A percentile compares a stretch with the other conserved stretches of the same genome.
phyloP scores from a whole-genome alignment of 2,113 vertebrate genomes.

The Muntiacus reevesi region DNA sequence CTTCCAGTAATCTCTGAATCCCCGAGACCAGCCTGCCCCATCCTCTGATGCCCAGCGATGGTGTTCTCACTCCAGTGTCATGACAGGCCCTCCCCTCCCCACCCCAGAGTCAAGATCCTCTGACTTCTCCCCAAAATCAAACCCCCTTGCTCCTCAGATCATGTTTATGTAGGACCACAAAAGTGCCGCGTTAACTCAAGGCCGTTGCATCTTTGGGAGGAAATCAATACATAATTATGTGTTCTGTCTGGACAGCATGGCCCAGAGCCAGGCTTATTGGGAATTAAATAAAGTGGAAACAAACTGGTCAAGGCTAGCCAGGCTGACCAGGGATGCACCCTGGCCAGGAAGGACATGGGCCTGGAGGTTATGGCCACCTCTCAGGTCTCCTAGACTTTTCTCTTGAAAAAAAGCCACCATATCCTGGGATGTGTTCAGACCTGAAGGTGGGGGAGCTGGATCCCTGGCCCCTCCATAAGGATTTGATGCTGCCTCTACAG shows the following conservation, averaged over 20 bases:
- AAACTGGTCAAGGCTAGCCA: background rate
- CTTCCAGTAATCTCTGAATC: background rate
- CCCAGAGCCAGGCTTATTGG: slow-evolving; percentile 21
- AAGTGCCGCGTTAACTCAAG: background rate
- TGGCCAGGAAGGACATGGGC: background rate
- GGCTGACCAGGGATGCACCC: rapidly evolving
- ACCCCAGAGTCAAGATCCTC: background rate
- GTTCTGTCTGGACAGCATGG: background rate
- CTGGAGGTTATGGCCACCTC: too few species aligned
- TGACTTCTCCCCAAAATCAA: background rate
- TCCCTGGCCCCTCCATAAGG: background rate
- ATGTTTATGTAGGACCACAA: slow-evolving; percentile 45
- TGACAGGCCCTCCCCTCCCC: background rate
- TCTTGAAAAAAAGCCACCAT: background rate
- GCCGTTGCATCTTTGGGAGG: slow-evolving; percentile 60
- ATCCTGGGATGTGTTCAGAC: background rate
- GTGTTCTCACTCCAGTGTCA: background rate
- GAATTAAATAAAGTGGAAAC: background rate
- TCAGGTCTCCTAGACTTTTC: background rate
- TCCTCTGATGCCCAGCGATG: background rate
- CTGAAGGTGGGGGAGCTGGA: background rate
- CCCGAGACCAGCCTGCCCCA: rapidly evolving
- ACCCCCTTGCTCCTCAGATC: slow-evolving; percentile 33
- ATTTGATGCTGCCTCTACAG: background rate
- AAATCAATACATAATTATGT: slow-evolving; percentile 79